Conservation (phyloP, 2,113 vertebrate species). For the Candoia aspera region DNA sequence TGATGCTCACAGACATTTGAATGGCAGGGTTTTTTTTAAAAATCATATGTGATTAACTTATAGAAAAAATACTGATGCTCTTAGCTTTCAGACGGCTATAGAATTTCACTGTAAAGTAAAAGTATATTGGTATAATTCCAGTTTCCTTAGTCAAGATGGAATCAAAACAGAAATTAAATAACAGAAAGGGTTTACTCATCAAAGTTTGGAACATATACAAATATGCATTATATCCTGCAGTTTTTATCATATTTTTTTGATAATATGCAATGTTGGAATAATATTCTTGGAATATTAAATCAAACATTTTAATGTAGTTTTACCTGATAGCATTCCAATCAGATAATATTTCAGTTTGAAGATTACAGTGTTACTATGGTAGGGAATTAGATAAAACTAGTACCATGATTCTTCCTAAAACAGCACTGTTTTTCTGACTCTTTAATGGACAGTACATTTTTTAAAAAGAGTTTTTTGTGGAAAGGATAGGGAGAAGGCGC, state of each 20-base stretch:
- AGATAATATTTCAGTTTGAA: background rate
- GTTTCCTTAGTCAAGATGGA: background rate
- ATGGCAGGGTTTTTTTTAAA: background rate
- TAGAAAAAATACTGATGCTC: background rate
- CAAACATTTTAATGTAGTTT: background rate
- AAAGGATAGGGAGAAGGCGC: background rate
- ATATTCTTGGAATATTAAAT: background rate
- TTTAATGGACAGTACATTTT: background rate
- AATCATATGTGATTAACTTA: background rate
- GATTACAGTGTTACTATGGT: background rate
- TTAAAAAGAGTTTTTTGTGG: background rate
- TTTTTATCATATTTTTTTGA: background rate
- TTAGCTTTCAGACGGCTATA: background rate
- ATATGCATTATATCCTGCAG: background rate
- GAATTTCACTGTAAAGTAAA: background rate
- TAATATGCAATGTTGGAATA: background rate
- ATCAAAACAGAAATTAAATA: background rate
- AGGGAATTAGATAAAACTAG: background rate
- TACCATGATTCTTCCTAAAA: background rate
- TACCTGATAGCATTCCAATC: background rate
- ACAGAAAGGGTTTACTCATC: background rate
- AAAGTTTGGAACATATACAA: background rate
- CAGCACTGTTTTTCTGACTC: background rate
- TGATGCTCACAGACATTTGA: conserved; percentile 4
- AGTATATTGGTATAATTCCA: background rate